A percentile compares a stretch with the other conserved stretches of the same genome.
These are phyloP conservation scores for Pemphigus obesinymphae DNA, from an alignment of 1,140 invertebrate genomes.

Conservation along the genomic window DNA sequence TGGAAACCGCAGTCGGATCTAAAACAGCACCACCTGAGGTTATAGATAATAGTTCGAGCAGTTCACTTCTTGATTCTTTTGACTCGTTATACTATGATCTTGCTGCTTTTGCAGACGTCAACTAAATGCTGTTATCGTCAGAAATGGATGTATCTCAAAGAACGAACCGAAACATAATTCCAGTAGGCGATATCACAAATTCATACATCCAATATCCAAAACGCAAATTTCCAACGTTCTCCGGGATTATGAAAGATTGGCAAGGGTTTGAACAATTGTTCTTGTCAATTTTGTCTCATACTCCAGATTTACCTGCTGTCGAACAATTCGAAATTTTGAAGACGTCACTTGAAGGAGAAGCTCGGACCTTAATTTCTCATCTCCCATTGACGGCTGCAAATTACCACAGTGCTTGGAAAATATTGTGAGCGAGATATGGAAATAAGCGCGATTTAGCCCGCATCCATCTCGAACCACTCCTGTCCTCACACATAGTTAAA, in stretches of 20 bases:
- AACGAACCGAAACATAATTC: no score
- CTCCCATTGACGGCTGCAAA: background rate
- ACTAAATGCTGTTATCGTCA: background rate
- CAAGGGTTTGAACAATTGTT: background rate
- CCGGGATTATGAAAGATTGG: no score
- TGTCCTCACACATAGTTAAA: no score
- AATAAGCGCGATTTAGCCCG: background rate
- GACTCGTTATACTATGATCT: background rate
- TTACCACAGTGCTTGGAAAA: background rate
- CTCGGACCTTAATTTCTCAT: background rate
- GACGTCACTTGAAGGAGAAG: background rate
- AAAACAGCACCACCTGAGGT: background rate
- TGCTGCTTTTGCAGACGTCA: background rate
- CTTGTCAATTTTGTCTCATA: background rate
- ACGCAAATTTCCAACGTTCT: no score
- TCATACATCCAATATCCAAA: no score
- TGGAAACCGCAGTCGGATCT: background rate
- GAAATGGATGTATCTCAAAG: no score
- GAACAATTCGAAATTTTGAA: background rate
- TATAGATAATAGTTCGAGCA: no score
- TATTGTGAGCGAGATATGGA: no score
- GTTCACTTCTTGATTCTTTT: background rate
- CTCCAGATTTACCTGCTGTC: background rate
- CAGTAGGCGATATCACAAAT: no score
- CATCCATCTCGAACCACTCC: no score